These are phyloP conservation scores for Augochlora pura DNA, from an alignment of 1,140 invertebrate species.

Conservation along the genomic window DNA sequence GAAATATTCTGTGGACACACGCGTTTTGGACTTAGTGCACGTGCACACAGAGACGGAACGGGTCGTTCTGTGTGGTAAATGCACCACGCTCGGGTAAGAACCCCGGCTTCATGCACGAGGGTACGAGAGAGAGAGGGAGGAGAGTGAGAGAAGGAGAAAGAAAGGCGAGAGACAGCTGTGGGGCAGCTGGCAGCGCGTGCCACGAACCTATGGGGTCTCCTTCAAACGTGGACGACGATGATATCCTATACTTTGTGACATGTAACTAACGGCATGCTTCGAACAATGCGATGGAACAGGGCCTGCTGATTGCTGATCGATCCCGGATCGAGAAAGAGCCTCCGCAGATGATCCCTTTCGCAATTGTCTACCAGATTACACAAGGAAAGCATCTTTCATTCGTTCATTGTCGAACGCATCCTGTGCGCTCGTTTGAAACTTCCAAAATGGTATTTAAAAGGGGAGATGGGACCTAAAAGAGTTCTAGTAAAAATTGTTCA, in stretches of 20 bases:
- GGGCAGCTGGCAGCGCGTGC: slow-evolving; percentile 81
- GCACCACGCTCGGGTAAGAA: slow-evolving; percentile 71
- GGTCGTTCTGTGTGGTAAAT: slow-evolving; percentile 70
- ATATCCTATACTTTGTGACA: slow-evolving; percentile 70
- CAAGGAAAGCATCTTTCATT: not conserved
- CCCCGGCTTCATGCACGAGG: slow-evolving; percentile 64
- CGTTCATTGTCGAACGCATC: no score
- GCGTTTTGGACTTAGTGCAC: slow-evolving; percentile 49
- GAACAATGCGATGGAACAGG: slow-evolving; percentile 53
- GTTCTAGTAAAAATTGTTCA: no score
- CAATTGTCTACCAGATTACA: not conserved
- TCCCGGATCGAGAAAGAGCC: slow-evolving; percentile 25
- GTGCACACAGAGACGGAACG: slow-evolving; percentile 53
- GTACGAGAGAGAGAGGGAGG: slow-evolving; percentile 59
- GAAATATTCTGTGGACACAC: slow-evolving; percentile 33
- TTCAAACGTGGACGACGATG: slow-evolving; percentile 68
- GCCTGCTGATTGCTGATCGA: slow-evolving; percentile 47
- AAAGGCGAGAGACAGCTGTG: slow-evolving; percentile 77
- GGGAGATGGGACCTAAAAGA: not conserved
- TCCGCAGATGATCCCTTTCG: slow-evolving; percentile 38
- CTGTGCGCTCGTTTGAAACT: not conserved
- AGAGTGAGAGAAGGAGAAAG: slow-evolving; percentile 22
- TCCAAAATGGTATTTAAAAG: not conserved
- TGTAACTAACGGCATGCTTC: slow-evolving; percentile 62
- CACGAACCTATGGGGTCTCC: slow-evolving; percentile 80